These are phyloP conservation scores for Lepidonotus clava DNA, from an alignment of 2,888 invertebrate species.

Conservation along the genomic window DNA sequence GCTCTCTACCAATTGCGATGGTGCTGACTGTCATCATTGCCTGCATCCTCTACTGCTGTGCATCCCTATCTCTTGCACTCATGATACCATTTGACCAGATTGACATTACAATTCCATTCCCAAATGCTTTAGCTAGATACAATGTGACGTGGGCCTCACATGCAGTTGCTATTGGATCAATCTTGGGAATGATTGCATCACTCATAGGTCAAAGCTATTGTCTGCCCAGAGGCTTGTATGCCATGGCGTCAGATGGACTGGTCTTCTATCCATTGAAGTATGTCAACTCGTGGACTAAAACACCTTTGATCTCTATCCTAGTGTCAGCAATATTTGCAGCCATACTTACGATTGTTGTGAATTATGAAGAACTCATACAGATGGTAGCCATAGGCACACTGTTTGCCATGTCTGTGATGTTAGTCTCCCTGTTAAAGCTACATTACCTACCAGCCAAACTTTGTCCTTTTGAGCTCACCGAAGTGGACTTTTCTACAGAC, in stretches of 20 bases:
- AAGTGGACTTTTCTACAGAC: not conserved
- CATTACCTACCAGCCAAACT: not conserved
- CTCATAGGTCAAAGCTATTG: not conserved
- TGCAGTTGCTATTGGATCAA: not conserved
- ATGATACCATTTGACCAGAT: not conserved
- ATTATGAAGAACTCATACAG: not conserved
- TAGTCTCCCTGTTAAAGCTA: not conserved
- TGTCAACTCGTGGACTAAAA: not conserved
- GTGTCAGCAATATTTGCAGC: not conserved
- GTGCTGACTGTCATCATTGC: not conserved
- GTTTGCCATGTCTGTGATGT: not conserved
- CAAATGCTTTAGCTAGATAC: not conserved
- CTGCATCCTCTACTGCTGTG: not conserved
- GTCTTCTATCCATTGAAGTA: not conserved
- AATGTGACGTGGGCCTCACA: not conserved
- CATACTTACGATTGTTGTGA: not conserved
- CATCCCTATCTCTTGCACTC: not conserved
- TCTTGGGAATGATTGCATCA: not conserved
- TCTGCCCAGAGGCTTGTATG: not conserved
- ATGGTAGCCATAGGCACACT: constrained; percentile 10
- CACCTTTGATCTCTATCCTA: not conserved
- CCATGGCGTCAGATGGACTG: not conserved
- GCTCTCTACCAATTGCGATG: not conserved
- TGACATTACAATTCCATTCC: not conserved
- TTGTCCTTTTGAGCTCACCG: constrained; percentile 18